Evolutionary conservation across 1,140 invertebrate genomes (phyloP), one percentile per base, ranked within the genome.

Genomic region (Carposina sasakii): DNA sequence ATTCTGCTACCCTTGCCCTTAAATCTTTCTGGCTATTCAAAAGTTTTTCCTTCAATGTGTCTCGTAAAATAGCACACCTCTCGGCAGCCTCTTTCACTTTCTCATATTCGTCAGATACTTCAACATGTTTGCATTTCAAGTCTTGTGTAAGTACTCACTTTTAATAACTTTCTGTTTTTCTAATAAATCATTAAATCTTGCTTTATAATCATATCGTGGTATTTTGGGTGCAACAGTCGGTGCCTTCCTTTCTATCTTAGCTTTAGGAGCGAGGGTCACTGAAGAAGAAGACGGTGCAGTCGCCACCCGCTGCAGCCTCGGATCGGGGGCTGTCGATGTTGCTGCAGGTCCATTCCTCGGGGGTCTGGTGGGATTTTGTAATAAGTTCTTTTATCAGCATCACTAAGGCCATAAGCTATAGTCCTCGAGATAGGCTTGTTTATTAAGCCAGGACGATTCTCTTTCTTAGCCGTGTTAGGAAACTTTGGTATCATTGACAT

Each of bases 121-220:
- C 69, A 49, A 78, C 65, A 65, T 89, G 79, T 50, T 87, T 81
- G 28, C 88, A 83, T 63, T 87, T 76, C 8, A 88, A 70, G 23
- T 85, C 77, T 49, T 67, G n/a, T n/a, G n/a, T 86, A 57, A 82
- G 81, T 58, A n/a, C n/a, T 89, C 86, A 15, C 65, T 61, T 53
- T 84, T 85, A 3, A 89, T 63, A 10, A 71, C 69, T 56, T 88
- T 88, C 56, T 88, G 85, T 57, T 89, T 89, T 55, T 89, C 87
- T 28, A 88, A 71, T 21, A 89, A 69, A 52, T 88, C 87, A 69
- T 87, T 85, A 59, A 86, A 89, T 24, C 86, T 81, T 9, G 87
- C 87, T 60, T 89, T 89, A 55, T 82, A 89, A 59, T 89, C 88
- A 61, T 89, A 88, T 0, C 87, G 78, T 3, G 88, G 76, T 48